phyloP scores from a whole-genome alignment of 2,113 vertebrate genomes.

The Channa argus region DNA sequence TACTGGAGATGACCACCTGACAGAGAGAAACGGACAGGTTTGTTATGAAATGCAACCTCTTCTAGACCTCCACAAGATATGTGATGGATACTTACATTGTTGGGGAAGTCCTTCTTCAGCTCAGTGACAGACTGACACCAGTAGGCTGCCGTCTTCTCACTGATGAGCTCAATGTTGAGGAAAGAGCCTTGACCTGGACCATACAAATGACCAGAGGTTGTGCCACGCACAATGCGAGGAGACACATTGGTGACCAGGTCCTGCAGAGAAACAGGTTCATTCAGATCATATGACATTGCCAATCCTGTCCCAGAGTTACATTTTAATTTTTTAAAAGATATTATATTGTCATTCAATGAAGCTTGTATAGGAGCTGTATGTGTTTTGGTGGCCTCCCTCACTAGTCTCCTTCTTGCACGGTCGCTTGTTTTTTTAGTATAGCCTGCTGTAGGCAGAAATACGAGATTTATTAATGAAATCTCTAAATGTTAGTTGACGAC shows the following conservation, averaged over 20 bases:
- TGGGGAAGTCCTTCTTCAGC: constrained; percentile 91
- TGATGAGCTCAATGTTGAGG: constrained; percentile 95
- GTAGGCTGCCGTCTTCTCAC: constrained; percentile 93
- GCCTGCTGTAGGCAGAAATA: no score
- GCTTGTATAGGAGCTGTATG: no score
- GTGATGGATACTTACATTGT: constrained; percentile 78
- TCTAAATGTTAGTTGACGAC: no score
- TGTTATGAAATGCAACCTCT: background rate
- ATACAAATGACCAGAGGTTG: constrained; percentile 88
- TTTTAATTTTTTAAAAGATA: no score
- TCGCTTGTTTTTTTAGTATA: no score
- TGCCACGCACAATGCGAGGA: constrained; percentile 92
- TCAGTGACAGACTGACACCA: constrained; percentile 91
- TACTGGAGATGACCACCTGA: constrained; percentile 92
- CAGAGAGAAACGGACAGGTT: background rate
- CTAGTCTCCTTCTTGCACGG: no score
- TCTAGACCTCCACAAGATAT: background rate
- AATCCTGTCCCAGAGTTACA: no score
- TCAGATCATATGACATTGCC: background rate
- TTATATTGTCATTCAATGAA: no score
- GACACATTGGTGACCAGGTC: constrained; percentile 96
- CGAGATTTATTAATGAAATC: no score
- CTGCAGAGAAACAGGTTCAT: constrained; percentile 73
- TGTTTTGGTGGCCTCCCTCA: no score
- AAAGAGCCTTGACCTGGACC: constrained; percentile 93